phyloP scores from a whole-genome alignment of 2,888 invertebrate genomes.

The Chirona hameri region DNA sequence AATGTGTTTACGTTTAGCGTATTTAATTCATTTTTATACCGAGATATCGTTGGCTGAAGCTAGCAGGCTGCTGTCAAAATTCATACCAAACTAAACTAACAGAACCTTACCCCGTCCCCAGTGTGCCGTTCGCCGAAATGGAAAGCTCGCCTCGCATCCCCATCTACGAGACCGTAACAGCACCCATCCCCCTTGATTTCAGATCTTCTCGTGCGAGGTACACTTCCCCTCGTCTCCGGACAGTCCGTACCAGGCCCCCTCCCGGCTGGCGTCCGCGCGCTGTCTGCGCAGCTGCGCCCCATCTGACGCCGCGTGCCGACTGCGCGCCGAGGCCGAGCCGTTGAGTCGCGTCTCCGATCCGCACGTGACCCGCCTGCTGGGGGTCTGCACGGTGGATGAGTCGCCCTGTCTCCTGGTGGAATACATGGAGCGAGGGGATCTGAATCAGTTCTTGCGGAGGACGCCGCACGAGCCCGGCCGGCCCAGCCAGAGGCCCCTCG shows the following conservation, averaged over 20 bases:
- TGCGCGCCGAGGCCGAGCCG: neutral
- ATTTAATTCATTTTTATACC: neutral
- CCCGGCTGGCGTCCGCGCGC: constrained; percentile 8
- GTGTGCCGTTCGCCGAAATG: neutral
- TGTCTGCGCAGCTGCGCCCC: neutral
- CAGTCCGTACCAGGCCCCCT: constrained; percentile 10
- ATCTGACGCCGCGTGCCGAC: neutral
- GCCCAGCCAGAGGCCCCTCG: neutral
- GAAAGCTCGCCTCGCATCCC: neutral
- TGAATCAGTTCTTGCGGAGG: neutral
- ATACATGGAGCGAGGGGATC: constrained; percentile 12
- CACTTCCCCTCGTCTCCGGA: constrained; percentile 5
- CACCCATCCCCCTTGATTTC: neutral
- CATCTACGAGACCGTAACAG: neutral
- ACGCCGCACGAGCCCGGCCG: neutral
- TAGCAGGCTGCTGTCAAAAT: neutral
- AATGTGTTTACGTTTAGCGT: neutral
- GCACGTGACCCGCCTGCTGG: constrained; percentile 9
- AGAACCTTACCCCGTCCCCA: neutral
- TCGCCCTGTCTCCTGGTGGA: constrained; percentile 3
- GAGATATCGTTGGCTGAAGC: neutral
- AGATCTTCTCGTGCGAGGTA: constrained; percentile 8
- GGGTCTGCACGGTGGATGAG: neutral
- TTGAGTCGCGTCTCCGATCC: neutral
- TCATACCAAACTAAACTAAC: neutral